Evolutionary conservation across 1,140 invertebrate species (phyloP).

Genomic region (Zaprionus nigranus): DNA sequence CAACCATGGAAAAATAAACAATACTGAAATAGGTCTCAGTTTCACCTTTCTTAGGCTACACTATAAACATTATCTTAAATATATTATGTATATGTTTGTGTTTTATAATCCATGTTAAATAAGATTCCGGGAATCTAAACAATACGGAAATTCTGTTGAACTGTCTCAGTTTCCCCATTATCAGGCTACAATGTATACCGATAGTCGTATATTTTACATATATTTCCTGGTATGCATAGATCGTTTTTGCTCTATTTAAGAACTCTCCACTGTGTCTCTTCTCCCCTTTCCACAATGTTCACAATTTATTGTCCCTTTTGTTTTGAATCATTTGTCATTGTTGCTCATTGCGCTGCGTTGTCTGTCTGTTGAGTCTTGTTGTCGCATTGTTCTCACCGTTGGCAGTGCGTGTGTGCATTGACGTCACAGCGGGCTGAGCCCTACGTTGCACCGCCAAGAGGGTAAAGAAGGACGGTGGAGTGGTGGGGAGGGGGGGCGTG

Average conservation of each 20-base stretch:
- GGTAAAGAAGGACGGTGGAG: too few relatives aligned
- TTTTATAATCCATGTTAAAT: too few relatives aligned
- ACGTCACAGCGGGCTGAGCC: conserved; percentile 52
- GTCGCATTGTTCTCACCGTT: conserved; percentile 65
- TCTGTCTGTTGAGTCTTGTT: conserved; percentile 50
- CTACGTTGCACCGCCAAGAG: not conserved
- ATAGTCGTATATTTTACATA: not conserved
- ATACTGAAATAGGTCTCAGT: too few relatives aligned
- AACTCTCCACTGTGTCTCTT: not conserved
- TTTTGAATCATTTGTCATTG: conserved; percentile 69
- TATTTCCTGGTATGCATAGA: not conserved
- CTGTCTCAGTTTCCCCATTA: too few relatives aligned
- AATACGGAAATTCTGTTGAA: too few relatives aligned
- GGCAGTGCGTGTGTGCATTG: conserved; percentile 69
- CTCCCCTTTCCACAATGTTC: not conserved
- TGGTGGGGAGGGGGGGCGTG: too few relatives aligned
- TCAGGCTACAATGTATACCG: too few relatives aligned
- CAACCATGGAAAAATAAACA: too few relatives aligned
- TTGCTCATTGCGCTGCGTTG: conserved; percentile 37
- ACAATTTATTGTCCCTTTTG: conserved; percentile 16
- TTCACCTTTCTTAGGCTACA: too few relatives aligned
- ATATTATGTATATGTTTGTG: too few relatives aligned
- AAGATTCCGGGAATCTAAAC: too few relatives aligned
- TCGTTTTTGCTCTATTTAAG: conserved; percentile 15
- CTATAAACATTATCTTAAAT: too few relatives aligned